These are phyloP conservation scores for Paguma larvata DNA, from an alignment of 2,797 vertebrate genomes.

Conservation along the genomic window DNA sequence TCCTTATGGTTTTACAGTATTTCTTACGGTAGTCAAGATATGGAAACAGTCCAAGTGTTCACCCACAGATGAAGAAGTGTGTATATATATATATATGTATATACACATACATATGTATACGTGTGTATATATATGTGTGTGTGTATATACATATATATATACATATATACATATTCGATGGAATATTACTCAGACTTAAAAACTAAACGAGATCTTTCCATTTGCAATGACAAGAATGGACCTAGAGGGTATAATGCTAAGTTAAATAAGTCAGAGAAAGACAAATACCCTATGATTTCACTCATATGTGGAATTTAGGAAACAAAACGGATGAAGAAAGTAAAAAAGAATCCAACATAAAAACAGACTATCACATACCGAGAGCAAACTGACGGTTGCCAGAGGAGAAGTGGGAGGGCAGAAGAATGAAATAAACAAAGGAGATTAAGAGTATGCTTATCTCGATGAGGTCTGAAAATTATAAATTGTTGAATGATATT, in stretches of 20 bases:
- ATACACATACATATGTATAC: background rate
- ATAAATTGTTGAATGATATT: background rate
- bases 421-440: background rate
- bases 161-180: too few species aligned
- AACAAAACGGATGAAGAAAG: background rate
- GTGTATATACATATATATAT: background rate
- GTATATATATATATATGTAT: background rate
- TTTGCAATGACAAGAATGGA: background rate
- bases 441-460: background rate
- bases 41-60: background rate
- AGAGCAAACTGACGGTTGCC: background rate
- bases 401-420: background rate
- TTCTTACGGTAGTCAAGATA: background rate
- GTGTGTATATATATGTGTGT: background rate
- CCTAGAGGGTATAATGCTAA: background rate
- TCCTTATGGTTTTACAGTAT: background rate
- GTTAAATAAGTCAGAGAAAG: background rate
- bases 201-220: background rate
- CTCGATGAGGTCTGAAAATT: background rate
- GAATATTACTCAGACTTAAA: background rate
- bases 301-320: background rate
- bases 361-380: background rate
- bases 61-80: background rate
- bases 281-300: background rate
- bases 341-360: background rate